These are phyloP conservation scores for Tangara arthus DNA, from an alignment of 2,797 vertebrate species.

Conservation along the genomic window DNA sequence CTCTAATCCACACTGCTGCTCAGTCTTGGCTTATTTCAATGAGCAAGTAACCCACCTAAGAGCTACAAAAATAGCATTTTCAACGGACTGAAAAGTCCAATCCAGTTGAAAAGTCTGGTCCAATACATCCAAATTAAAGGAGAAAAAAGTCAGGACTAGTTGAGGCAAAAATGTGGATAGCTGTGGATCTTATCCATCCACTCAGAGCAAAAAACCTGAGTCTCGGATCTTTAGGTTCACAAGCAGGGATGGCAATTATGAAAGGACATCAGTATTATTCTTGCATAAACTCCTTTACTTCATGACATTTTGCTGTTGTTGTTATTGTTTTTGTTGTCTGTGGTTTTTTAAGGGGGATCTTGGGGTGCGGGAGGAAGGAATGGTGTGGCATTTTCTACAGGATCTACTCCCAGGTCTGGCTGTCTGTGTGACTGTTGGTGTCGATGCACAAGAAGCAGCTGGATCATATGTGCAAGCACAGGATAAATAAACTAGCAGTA, in stretches of 20 bases:
- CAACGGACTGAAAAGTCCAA: neutral
- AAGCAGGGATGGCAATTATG: neutral
- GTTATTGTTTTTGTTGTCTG: neutral
- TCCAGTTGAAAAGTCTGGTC: neutral
- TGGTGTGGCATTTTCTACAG: neutral
- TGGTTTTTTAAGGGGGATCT: fast-evolving
- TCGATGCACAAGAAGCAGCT: neutral
- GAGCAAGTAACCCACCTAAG: neutral
- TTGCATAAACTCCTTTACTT: neutral
- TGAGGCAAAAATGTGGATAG: neutral
- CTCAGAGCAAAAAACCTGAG: neutral
- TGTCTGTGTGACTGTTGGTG: neutral
- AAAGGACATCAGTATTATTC: neutral
- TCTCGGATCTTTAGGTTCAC: neutral
- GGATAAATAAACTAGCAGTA: neutral
- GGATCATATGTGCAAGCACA: neutral
- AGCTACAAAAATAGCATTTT: neutral
- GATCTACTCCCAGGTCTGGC: neutral
- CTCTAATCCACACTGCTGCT: neutral
- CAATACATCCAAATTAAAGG: neutral
- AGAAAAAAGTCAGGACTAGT: neutral
- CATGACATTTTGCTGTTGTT: neutral
- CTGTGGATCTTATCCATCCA: neutral
- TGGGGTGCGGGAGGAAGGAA: neutral
- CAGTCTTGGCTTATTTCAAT: neutral